Evolutionary conservation across 2,888 invertebrate species (phyloP), one percentile per base, ranked within the genome.

Genomic region (Leucophenga montana): DNA sequence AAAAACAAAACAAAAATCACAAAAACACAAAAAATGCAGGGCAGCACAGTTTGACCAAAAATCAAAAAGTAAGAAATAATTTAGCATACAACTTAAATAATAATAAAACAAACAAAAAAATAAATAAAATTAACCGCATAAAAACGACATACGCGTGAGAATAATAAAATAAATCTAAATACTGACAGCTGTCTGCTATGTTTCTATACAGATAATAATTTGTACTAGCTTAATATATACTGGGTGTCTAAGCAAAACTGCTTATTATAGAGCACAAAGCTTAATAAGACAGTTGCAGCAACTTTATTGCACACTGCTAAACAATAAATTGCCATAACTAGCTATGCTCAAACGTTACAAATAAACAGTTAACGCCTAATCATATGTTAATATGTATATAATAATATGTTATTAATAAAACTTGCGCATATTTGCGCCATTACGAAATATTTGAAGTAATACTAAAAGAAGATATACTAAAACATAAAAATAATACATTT

Each of bases 261-360:
- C n/a, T n/a, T n/a, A n/a, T n/a, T n/a, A n/a, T n/a, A 14, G 54
- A 62, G 18, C n/a, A 33, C 67, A 59, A 66, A 62, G n/a, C n/a
- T n/a, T n/a, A 46, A 68, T n/a, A n/a, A n/a, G 3, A 56, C 54
- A 39, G 13, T 16, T 22, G 27, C 61, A 68, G 71, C 67, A 74
- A 59, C 9, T 59, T n/a, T n/a, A n/a, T n/a, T n/a, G n/a, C n/a
- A n/a, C n/a, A n/a, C n/a, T n/a, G n/a, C n/a, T n/a, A n/a, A n/a
- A n/a, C n/a, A n/a, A n/a, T n/a, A n/a, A n/a, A n/a, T n/a, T n/a
- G n/a, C n/a, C n/a, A n/a, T n/a, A n/a, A n/a, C n/a, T n/a, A n/a
- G n/a, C n/a, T n/a, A n/a, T n/a, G n/a, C n/a, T n/a, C n/a, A n/a
- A n/a, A n/a, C n/a, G n/a, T n/a, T n/a, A n/a, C n/a, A n/a, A n/a